A percentile compares a stretch with the other conserved stretches of the same genome.
Conservation (phyloP, 2,888 invertebrate species). For the Bombylius major region DNA sequence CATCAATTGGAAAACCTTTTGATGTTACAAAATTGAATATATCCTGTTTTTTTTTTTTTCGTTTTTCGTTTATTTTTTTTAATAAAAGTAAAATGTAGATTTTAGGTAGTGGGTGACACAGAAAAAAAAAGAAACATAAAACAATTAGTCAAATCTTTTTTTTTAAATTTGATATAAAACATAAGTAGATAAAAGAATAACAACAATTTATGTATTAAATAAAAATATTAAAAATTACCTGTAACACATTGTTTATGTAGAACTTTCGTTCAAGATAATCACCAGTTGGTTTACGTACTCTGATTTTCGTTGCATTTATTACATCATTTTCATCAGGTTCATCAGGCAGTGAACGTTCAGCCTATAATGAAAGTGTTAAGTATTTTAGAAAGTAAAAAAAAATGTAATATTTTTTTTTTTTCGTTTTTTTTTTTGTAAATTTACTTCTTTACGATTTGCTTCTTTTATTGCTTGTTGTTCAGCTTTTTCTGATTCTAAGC, state of each 20-base stretch:
- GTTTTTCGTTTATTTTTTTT: background rate
- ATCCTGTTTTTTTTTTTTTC: constrained; percentile 39
- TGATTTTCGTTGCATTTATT: constrained; percentile 55
- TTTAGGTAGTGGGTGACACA: background rate
- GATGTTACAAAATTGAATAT: constrained; percentile 79
- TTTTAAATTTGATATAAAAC: background rate
- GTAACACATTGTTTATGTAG: constrained; percentile 35
- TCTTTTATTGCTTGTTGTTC: constrained; percentile 60
- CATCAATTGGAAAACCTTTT: constrained; percentile 74
- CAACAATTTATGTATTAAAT: too few relatives aligned
- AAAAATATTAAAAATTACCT: constrained; percentile 32
- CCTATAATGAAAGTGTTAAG: constrained; percentile 18
- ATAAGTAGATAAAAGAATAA: too few relatives aligned
- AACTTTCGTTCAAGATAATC: constrained; percentile 68
- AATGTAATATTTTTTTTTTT: background rate
- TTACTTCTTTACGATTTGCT: constrained; percentile 39
- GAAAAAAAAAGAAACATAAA: background rate
- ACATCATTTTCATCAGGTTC: constrained; percentile 51
- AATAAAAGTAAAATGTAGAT: background rate
- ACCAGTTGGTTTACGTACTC: constrained; percentile 71
- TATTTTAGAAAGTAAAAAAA: background rate
- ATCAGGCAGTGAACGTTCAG: constrained; percentile 55
- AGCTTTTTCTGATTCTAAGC: constrained; percentile 61
- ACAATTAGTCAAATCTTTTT: background rate
- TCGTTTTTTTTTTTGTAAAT: background rate